Conservation (phyloP, 2,888 invertebrate genomes). For the Zeuzera pyrina region DNA sequence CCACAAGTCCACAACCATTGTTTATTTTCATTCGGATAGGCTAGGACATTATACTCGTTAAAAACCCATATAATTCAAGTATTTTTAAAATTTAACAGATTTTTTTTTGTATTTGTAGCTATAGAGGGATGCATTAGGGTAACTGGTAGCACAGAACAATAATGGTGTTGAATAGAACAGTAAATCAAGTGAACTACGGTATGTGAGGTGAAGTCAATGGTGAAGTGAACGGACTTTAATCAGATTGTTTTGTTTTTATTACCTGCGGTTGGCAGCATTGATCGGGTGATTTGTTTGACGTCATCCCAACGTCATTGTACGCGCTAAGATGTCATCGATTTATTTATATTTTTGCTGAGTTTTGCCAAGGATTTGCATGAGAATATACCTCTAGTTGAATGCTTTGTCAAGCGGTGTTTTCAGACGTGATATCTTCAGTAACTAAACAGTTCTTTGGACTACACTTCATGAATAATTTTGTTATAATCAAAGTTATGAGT, state of each 20-base stretch:
- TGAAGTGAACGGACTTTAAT: slow-evolving; percentile 14
- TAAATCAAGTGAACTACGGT: too few relatives aligned
- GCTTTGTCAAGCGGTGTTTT: slow-evolving; percentile 6
- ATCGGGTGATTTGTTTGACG: slow-evolving; percentile 61
- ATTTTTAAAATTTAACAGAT: too few relatives aligned
- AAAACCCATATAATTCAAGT: too few relatives aligned
- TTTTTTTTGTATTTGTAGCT: too few relatives aligned
- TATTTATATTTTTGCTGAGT: slow-evolving; percentile 39
- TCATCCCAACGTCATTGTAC: slow-evolving; percentile 25
- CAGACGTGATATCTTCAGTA: slow-evolving; percentile 12
- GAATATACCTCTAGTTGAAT: slow-evolving; percentile 8
- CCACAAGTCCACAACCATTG: slow-evolving; percentile 14
- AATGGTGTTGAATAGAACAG: too few relatives aligned
- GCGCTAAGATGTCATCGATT: slow-evolving; percentile 54
- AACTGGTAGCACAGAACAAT: slow-evolving; percentile 11
- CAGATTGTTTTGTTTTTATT: slow-evolving; percentile 31
- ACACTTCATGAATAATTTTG: not conserved
- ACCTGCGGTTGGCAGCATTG: slow-evolving; percentile 36
- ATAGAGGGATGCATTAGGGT: too few relatives aligned
- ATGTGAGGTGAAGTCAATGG: too few relatives aligned
- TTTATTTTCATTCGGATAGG: too few relatives aligned
- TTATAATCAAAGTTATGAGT: too few relatives aligned
- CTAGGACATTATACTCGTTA: too few relatives aligned
- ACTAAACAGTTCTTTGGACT: slow-evolving; percentile 10
- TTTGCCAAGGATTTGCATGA: slow-evolving; percentile 23